Evolutionary conservation across 2,888 invertebrate species (phyloP).

Genomic region (Dicroscelio sp.): DNA sequence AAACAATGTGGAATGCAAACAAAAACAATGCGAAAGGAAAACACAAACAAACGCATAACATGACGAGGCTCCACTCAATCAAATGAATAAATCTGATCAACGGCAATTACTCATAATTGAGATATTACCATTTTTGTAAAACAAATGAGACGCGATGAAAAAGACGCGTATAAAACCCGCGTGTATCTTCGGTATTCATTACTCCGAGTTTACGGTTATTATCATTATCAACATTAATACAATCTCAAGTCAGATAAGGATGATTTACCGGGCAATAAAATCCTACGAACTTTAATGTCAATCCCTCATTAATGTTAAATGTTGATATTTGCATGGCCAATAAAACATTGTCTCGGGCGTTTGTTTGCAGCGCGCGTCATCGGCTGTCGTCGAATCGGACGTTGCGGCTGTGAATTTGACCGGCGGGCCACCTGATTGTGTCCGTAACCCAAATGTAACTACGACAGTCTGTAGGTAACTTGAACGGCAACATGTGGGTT

Average conservation of each 20-base stretch:
- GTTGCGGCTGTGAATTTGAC: conserved; percentile 27
- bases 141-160: too few species aligned
- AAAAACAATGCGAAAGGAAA: too few species aligned
- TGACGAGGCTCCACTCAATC: too few species aligned
- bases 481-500: conserved; percentile 61
- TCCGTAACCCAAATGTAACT: conserved; percentile 46
- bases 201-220: too few species aligned
- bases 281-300: conserved; percentile 64
- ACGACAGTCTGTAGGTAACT: conserved; percentile 34
- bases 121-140: too few species aligned
- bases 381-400: neutral
- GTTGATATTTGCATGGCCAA: conserved; percentile 60
- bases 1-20: too few species aligned
- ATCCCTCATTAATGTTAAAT: conserved; percentile 64
- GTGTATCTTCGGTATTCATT: too few species aligned
- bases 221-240: too few species aligned
- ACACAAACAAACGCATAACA: too few species aligned
- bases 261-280: conserved; percentile 71
- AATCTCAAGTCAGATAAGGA: neutral
- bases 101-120: too few species aligned
- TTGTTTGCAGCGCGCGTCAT: neutral
- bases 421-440: conserved; percentile 44
- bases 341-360: conserved; percentile 36
- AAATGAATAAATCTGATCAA: too few species aligned
- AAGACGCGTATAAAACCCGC: too few species aligned